A percentile compares a stretch with the other conserved stretches of the same genome.
Conservation (phyloP, 2,888 invertebrate genomes). For the Melanotus villosus region DNA sequence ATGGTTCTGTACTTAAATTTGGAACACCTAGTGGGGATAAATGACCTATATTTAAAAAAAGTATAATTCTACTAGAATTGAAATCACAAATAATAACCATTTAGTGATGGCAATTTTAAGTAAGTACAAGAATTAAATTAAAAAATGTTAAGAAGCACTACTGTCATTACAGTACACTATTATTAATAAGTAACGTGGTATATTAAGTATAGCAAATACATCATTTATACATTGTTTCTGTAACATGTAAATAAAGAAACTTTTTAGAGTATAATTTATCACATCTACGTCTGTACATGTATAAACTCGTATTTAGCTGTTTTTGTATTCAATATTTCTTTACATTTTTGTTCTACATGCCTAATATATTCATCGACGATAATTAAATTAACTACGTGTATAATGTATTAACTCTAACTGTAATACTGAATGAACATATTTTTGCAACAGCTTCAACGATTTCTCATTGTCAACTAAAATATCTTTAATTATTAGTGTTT, state of each 20-base stretch:
- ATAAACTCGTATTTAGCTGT: too few species aligned
- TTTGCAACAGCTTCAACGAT: too few species aligned
- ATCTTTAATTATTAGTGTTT: too few species aligned
- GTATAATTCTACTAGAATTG: constrained; percentile 38
- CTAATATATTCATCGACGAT: too few species aligned
- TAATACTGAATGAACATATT: too few species aligned
- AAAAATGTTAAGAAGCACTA: background rate
- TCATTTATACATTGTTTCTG: background rate
- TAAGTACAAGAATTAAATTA: background rate
- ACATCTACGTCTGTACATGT: constrained; percentile 14
- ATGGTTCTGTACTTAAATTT: constrained; percentile 65
- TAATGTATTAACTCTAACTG: too few species aligned
- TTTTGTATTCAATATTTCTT: too few species aligned
- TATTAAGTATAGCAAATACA: background rate
- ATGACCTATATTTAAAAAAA: constrained; percentile 62
- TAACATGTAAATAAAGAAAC: constrained; percentile 15
- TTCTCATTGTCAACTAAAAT: too few species aligned
- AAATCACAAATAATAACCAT: background rate
- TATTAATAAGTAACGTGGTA: background rate
- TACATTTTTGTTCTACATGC: too few species aligned
- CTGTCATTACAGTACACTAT: background rate
- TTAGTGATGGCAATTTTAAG: constrained; percentile 7
- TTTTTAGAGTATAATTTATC: constrained; percentile 7
- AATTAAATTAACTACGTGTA: too few species aligned
- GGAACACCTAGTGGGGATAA: constrained; percentile 67